Evolutionary conservation across 2,888 invertebrate genomes (phyloP), one percentile per base, ranked within the genome.

Genomic region (Mythimna lalbum): DNA sequence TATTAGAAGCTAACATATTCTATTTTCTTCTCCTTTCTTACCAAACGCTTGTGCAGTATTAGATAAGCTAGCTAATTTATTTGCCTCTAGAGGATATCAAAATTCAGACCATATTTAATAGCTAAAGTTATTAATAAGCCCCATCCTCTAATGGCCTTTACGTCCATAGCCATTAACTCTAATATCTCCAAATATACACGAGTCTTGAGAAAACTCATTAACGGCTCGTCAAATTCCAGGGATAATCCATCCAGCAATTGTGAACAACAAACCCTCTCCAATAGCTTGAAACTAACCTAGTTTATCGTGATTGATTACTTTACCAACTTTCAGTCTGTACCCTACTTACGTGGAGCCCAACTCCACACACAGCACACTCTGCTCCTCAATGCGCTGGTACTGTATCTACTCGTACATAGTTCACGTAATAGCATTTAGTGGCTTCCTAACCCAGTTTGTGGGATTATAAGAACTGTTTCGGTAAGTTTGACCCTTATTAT

Each of bases 381-480:
- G 36, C 60, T 70, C 62, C 52, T 55, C 53, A 50, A 53, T 52
- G 39, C 53, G 39, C 64, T 50, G 50, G 33, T 36, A 21, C 33
- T 53, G 27, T 64, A 49, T 31, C 52, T 39, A 57, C 57, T 63
- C 39, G 36, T 61, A 31, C 39, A 10, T 36, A 39, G 63, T 63
- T 73, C 43, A 69, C 63, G 61, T 81, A 80, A 78, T 47, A 67
- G 69, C 66, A 69, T 73, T 78, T 63, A 64, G 27, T 27, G 74
- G 79, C 79, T 82, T 74, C 82, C 64, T 78, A 78, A 67, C 82
- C 82, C 27, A 80, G 74, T 82, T 80, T 73, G 27, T 36, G 43
- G 67, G 74, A 73, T 78, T 69, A 82, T 62, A 62, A 43, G 50
- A 64, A 71, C 62, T 43, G 62, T 79, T 82, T 73, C 52, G 55